Percentiles rank a stretch among this genome's conserved stretches.
Evolutionary conservation across 2,888 invertebrate genomes (phyloP).

Genomic region (Platerodrilus igneus): DNA sequence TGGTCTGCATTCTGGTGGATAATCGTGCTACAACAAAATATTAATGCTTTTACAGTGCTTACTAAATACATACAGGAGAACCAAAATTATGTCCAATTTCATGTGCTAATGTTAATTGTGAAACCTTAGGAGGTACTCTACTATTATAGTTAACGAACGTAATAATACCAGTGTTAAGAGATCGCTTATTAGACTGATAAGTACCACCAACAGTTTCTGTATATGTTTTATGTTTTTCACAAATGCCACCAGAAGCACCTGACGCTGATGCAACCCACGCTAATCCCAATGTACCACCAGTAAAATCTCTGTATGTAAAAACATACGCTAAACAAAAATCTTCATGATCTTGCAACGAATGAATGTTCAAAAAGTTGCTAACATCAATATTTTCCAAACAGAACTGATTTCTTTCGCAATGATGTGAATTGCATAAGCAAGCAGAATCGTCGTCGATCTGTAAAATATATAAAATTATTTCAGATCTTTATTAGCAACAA

Average conservation of each 20-base stretch:
- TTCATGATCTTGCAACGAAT: slow-evolving; percentile 95
- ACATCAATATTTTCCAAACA: slow-evolving; percentile 98
- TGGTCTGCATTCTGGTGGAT: slow-evolving; percentile 84
- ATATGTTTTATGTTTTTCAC: slow-evolving; percentile 96
- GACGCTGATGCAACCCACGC: slow-evolving; percentile 99
- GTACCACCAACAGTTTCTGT: slow-evolving; percentile 93
- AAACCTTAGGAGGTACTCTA: slow-evolving; percentile 94
- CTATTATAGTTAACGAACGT: slow-evolving; percentile 98
- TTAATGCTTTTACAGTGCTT: slow-evolving; percentile 2
- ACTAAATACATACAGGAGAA: slow-evolving; percentile 74
- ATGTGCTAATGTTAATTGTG: slow-evolving; percentile 95
- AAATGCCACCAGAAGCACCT: slow-evolving; percentile 97
- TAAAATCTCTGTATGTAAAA: slow-evolving; percentile 96
- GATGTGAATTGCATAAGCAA: slow-evolving; percentile 59
- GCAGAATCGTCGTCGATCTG: slow-evolving; percentile 89
- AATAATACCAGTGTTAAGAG: slow-evolving; percentile 97
- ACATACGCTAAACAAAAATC: slow-evolving; percentile 99
- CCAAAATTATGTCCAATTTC: slow-evolving; percentile 99
- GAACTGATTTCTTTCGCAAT: slow-evolving; percentile 76
- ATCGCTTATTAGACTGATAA: slow-evolving; percentile 89
- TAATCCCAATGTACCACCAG: slow-evolving; percentile 94
- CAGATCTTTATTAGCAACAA: background rate
- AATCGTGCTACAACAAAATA: slow-evolving; percentile 73
- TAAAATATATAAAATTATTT: slow-evolving; percentile 39
- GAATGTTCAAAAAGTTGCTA: slow-evolving; percentile 96